Evolutionary conservation across 2,888 invertebrate species (phyloP), one percentile per base, ranked within the genome.

Genomic region (Ecdyonurus torrentis): DNA sequence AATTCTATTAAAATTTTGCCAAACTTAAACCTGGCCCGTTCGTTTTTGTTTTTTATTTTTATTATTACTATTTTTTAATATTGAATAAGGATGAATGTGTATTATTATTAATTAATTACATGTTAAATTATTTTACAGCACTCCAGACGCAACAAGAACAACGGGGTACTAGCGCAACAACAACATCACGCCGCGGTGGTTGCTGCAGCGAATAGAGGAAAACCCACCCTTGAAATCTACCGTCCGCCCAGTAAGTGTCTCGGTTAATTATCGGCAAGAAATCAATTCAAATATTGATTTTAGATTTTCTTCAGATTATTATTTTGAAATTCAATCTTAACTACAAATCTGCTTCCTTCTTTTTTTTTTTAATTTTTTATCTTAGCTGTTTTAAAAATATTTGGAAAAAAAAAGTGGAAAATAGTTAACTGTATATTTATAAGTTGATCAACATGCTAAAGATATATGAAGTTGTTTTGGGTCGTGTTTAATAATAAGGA

Each of bases 191-290:
- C 55, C 3, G 55, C 20, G 19, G 55, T 20, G 10, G 55, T n/a
- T 7, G 55, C 55, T 7, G 55, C 66, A 19, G 59, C 52, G 24
- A 64, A 63, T 53, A 83, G 85, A 73, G 83, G 85, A 61, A 91
- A 91, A 74, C 91, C 91, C 15, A 86, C 89, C 23, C 82, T 92
- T 77, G 90, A 91, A 77, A 88, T 92, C 70, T 92, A 92, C 74
- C 82, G 91, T 72, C 92, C 92, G 65, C 91, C 92, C 74, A 91
- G 89, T 89, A 74, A 80, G 81, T 79, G 55, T 37, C 37, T 37
- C 37, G 37, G 37, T 10, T 15, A 37, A 15, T 15, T 37, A 15
- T n/a, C n/a, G n/a, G 5, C n/a, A 18, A 20, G 7, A 55, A 7
- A 20, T 55, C 5, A 55, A 55, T 10, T 10, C 7, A 50, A 50